Base-by-base conservation (phyloP, 2,797 vertebrate genomes). In the Dermochelys coriacea region DNA sequence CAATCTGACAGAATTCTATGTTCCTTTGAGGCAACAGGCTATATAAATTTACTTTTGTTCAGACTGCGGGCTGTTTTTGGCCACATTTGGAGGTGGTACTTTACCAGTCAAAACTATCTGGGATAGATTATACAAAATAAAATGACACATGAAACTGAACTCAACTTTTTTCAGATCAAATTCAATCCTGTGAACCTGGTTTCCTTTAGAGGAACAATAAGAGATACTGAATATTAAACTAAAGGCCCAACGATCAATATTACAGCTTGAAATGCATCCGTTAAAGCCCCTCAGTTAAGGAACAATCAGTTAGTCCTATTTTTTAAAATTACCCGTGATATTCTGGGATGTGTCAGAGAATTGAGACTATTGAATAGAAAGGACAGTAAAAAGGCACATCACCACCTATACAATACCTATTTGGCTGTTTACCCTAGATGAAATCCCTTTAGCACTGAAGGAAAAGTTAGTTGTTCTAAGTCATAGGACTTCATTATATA, bases 1-100 rank as follows among this genome's bases (percentile, higher is more conserved):
- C 57, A 78, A 71, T 94, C 93, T 82, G 82, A 51, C 83, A 88
- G 91, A 93, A 45, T 45, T 88, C 64, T 25, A 61, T 34, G 29
- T n/a, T 64, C 16, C 29, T 64, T n/a, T 64, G 61, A 64, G 10
- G 89, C 93, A 93, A 19, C 3, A 34, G 87, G 84, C 86, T 87
- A 68, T 89, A 64, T 31, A 82, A 93, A 96, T 82, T 8, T 52
- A 74, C 54, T 27, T 89, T 82, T 52, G 27, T 23, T 1, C 0
- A 87, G 34, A 68, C 5, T 15, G 75, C 9, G 31, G 55, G 55
- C 41, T 18, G 87, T 83, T 95, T 61, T 84, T 88, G 80, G 80
- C 87, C 90, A 85, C 12, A 54, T 54, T n/a, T 89, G 86, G 88
- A 57, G 5, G 94, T 79, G 71, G 23, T 61, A 77, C 59, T 88